Evolutionary conservation across 64 coral and sea anemone genomes (phyloP).

Genomic region (Hydrozoanthus tunicans): DNA sequence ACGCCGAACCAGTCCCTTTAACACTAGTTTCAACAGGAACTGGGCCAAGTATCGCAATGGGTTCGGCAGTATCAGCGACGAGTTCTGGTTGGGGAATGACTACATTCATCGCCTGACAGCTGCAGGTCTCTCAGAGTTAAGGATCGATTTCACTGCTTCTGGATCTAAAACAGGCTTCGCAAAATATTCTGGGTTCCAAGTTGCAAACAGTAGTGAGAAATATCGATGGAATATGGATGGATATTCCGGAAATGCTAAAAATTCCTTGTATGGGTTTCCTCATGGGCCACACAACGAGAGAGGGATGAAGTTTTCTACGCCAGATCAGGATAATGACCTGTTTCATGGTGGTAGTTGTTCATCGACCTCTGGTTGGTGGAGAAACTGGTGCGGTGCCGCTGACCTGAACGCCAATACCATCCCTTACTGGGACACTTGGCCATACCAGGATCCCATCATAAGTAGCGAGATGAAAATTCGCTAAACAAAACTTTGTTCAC

Average conservation of each 20-base stretch:
- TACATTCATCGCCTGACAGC: background rate
- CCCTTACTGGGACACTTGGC: background rate
- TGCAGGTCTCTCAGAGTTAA: background rate
- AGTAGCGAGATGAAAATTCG: too few species aligned
- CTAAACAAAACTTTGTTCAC: too few species aligned
- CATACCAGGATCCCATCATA: background rate
- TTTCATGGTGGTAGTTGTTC: background rate
- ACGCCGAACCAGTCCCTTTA: too few species aligned
- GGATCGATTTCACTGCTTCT: too few species aligned
- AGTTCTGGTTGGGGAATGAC: background rate
- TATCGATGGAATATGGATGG: background rate
- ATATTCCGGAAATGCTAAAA: background rate
- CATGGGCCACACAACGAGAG: background rate
- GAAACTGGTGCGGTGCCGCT: background rate
- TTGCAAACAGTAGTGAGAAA: background rate
- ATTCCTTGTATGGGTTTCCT: background rate
- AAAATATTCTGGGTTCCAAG: background rate
- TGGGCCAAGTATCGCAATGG: too few species aligned
- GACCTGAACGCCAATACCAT: background rate
- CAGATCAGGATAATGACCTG: background rate
- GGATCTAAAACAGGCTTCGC: too few species aligned
- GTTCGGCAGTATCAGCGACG: too few species aligned
- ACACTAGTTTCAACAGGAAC: too few species aligned
- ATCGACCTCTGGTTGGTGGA: background rate
- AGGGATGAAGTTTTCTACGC: slow-evolving; percentile 11